Conservation (phyloP, 1,140 invertebrate species). For the Drosophila nikananu region DNA sequence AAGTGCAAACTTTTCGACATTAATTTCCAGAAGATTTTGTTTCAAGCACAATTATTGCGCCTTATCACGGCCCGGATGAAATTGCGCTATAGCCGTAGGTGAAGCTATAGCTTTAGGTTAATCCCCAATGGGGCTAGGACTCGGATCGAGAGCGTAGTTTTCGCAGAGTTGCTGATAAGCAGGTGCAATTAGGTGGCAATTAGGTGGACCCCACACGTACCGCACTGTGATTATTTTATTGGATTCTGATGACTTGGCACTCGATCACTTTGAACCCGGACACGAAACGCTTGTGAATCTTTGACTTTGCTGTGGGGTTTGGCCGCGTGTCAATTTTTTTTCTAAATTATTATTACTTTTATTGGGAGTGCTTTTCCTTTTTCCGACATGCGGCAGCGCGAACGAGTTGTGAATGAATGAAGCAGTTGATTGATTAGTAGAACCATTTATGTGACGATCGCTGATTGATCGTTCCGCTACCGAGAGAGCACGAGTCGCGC, state of each 20-base stretch:
- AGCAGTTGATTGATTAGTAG: conserved; percentile 64
- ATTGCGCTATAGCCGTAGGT: conserved; percentile 24
- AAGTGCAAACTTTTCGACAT: conserved; percentile 43
- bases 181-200: conserved; percentile 48
- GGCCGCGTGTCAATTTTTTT: conserved; percentile 8
- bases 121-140: conserved; percentile 27
- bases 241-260: conserved; percentile 54
- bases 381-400: conserved; percentile 55
- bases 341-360: conserved; percentile 5
- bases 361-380: conserved; percentile 11
- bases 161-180: conserved; percentile 38
- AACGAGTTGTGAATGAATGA: conserved; percentile 83
- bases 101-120: conserved; percentile 9
- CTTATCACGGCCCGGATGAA: conserved; percentile 13
- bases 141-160: conserved; percentile 11
- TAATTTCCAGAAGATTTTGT: conserved; percentile 29
- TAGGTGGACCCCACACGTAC: conserved; percentile 50
- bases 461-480: conserved; percentile 65
- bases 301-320: conserved; percentile 5
- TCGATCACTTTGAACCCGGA: conserved; percentile 67
- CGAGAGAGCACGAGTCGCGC: conserved; percentile 16
- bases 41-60: conserved; percentile 13
- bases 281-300: conserved; percentile 43
- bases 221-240: conserved; percentile 30
- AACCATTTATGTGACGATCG: conserved; percentile 71